Evolutionary conservation across 2,888 invertebrate genomes (phyloP).

Genomic region (Tetanocera ferruginea): DNA sequence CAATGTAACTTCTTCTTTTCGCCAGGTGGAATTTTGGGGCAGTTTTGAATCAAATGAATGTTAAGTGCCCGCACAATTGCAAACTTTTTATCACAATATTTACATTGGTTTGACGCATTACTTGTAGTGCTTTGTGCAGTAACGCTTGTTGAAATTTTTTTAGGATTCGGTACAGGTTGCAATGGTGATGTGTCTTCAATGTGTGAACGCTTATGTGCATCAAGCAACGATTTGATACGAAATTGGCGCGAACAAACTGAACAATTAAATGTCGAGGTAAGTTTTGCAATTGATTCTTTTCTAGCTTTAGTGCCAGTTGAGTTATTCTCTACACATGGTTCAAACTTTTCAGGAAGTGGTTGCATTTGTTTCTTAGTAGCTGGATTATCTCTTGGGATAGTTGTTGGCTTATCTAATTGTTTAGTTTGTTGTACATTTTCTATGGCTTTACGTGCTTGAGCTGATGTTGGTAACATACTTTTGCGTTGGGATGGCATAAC

Average conservation of each 20-base stretch:
- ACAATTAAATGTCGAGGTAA: constrained; percentile 48
- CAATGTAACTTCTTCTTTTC: constrained; percentile 63
- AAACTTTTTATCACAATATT: constrained; percentile 65
- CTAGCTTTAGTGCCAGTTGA: background rate
- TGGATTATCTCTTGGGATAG: constrained; percentile 40
- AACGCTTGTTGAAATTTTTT: constrained; percentile 26
- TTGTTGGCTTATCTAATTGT: background rate
- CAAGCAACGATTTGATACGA: constrained; percentile 53
- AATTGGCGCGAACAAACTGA: constrained; percentile 56
- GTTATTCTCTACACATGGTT: background rate
- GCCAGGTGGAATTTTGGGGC: constrained; percentile 63
- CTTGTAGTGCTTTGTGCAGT: constrained; percentile 38
- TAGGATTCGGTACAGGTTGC: constrained; percentile 20
- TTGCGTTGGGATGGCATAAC: constrained; percentile 31
- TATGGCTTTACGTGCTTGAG: background rate
- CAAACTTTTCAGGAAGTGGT: constrained; percentile 19
- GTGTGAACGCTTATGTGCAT: constrained; percentile 59
- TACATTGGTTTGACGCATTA: constrained; percentile 52
- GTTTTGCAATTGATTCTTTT: background rate
- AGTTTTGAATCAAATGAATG: constrained; percentile 64
- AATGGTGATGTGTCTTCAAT: constrained; percentile 45
- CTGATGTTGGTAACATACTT: constrained; percentile 39
- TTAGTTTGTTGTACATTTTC: background rate
- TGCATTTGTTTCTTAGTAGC: background rate
- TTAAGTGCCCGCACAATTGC: constrained; percentile 61